Percentiles rank a stretch among this genome's conserved stretches.
Conservation (phyloP, 2,797 vertebrate species). For the Pyrocephalus nanus region DNA sequence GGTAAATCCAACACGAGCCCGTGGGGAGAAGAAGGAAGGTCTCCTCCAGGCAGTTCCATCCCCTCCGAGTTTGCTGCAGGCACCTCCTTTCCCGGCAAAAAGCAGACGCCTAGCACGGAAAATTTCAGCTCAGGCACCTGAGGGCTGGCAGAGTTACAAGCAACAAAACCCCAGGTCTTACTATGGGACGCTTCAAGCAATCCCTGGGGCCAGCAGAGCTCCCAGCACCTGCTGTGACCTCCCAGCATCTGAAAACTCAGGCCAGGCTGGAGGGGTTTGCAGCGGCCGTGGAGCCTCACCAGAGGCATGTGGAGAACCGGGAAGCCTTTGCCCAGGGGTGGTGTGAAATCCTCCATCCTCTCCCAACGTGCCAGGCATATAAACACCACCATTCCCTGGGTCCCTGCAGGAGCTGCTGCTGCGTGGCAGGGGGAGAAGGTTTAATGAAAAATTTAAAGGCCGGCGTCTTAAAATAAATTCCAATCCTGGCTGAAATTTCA, state of each 20-base stretch:
- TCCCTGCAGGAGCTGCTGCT: background rate
- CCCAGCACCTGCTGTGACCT: background rate
- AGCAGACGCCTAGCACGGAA: rapidly evolving
- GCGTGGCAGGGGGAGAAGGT: background rate
- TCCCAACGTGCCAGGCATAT: background rate
- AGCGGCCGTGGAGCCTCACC: background rate
- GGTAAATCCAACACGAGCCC: background rate
- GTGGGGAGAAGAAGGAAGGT: background rate
- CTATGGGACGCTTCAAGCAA: background rate
- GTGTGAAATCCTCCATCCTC: background rate
- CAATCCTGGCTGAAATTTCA: conserved; percentile 45
- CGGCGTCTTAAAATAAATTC: conserved; percentile 57
- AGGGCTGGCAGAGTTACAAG: background rate
- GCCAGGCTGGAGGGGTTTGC: background rate
- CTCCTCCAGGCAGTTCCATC: background rate
- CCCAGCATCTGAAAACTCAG: background rate
- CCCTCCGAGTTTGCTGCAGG: background rate
- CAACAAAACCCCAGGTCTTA: background rate
- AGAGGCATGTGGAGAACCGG: background rate
- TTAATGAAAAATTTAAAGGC: conserved; percentile 63
- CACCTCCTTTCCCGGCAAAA: background rate
- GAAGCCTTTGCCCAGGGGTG: background rate
- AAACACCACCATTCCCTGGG: background rate
- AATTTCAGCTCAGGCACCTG: background rate
- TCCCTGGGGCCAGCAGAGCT: background rate